Percentiles rank a stretch among this genome's conserved stretches.
Conservation (phyloP, 2,888 invertebrate genomes). For the Andrena camellia region DNA sequence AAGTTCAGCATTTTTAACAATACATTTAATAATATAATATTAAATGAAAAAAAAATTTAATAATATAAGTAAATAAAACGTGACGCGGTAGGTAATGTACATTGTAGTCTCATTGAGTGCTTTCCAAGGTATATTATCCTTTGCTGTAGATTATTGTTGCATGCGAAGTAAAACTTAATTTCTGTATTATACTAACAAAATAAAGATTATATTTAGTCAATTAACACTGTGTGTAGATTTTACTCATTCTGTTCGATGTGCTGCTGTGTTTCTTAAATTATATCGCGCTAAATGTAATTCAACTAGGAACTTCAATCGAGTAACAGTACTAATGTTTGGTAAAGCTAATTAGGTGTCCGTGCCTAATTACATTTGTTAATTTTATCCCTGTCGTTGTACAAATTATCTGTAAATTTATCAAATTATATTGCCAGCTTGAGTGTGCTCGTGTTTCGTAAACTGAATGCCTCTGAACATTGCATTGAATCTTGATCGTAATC, state of each 20-base stretch:
- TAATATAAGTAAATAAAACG: slow-evolving; percentile 49
- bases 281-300: slow-evolving; percentile 4
- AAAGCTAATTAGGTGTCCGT: neutral
- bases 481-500: slow-evolving; percentile 77
- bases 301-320: slow-evolving; percentile 7
- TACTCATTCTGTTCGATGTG: slow-evolving; percentile 39
- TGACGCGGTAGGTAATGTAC: slow-evolving; percentile 62
- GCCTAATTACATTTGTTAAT: neutral
- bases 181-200: slow-evolving; percentile 80
- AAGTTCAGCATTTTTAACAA: slow-evolving; percentile 42
- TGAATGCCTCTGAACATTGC: slow-evolving; percentile 79
- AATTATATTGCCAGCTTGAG: slow-evolving; percentile 53
- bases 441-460: slow-evolving; percentile 69
- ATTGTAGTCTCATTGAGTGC: slow-evolving; percentile 62
- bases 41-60: no score
- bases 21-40: slow-evolving; percentile 40
- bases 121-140: slow-evolving; percentile 68
- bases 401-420: slow-evolving; percentile 44
- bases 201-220: slow-evolving; percentile 81
- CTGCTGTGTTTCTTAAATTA: slow-evolving; percentile 12
- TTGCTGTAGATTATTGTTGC: slow-evolving; percentile 76
- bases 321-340: slow-evolving; percentile 17
- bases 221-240: slow-evolving; percentile 55
- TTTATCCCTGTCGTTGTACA: slow-evolving; percentile 1
- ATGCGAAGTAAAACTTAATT: slow-evolving; percentile 77